Percentiles rank a stretch among this genome's conserved stretches.
Conservation (phyloP, 2,113 vertebrate species). For the Corythornis vintsioides region DNA sequence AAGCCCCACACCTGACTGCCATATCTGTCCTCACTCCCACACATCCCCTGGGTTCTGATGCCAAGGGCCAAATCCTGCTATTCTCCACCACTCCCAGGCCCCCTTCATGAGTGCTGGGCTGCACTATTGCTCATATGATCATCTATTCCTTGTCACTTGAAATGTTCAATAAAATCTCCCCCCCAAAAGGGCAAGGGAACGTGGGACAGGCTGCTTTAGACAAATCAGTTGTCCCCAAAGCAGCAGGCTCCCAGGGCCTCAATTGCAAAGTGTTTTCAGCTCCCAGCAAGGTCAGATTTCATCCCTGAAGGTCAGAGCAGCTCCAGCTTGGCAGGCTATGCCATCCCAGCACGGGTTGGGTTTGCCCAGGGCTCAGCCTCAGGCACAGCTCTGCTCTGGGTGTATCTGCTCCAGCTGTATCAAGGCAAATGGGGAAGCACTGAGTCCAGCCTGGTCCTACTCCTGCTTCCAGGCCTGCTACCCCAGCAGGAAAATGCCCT, state of each 20-base stretch:
- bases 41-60: fast-evolving
- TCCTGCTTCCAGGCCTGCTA: neutral
- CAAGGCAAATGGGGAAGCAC: fast-evolving
- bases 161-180: neutral
- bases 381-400: fast-evolving
- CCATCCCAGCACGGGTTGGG: neutral
- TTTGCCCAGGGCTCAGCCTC: neutral
- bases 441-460: neutral
- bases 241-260: neutral
- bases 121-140: fast-evolving
- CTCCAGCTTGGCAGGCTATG: conserved; percentile 16
- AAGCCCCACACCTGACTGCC: neutral
- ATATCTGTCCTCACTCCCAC: neutral
- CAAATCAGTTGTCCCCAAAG: neutral
- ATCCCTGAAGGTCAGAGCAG: conserved; percentile 29
- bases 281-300: conserved; percentile 51
- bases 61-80: neutral
- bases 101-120: neutral
- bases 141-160: neutral
- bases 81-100: neutral
- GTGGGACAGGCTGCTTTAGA: neutral
- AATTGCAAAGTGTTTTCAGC: neutral
- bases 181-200: neutral
- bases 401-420: neutral
- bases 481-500: neutral